Evolutionary conservation across 2,888 invertebrate species (phyloP), one percentile per base, ranked within the genome.

Genomic region (Dendrolimus houi): DNA sequence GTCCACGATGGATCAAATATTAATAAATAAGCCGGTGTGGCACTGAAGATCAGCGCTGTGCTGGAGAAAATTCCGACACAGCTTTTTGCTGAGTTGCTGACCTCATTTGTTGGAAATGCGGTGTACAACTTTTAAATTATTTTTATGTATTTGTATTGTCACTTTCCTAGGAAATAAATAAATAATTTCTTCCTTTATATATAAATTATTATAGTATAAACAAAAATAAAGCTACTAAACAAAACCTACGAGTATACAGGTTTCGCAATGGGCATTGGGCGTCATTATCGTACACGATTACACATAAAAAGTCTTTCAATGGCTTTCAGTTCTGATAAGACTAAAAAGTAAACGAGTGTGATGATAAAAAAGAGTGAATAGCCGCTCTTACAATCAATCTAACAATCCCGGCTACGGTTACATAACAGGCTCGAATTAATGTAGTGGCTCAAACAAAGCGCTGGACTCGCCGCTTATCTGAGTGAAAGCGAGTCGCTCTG

Each of bases 381-480:
- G 70, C 67, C 72, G 71, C 71, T 74, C 68, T 72, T 72, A 78
- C 80, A 79, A 83, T 83, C 81, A 83, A 85, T 83, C 83, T 81
- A 83, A 82, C 81, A 83, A 81, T 76, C 73, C 72, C 58, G 61
- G 69, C 67, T 66, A 70, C 71, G 77, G 79, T 81, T 81, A 77
- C 80, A 84, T 83, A 80, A 81, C 73, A 73, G 73, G 68, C 67
- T 77, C 67, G 71, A 81, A 83, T 86, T 85, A 88, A 87, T 87
- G 84, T 77, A 66, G 72, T 71, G 72, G 77, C 77, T 77, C 78
- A 80, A 75, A 85, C 85, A 85, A 85, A 83, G 80, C 77, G 76
- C 67, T 63, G 68, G 69, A 70, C 65, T 65, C 66, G 71, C 72
- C 71, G 75, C 79, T 87, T 87, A 87, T 87, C 85, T 75, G 62